Evolutionary conservation across 2,888 invertebrate genomes (phyloP), one percentile per base, ranked within the genome.

Genomic region (Aphodius sticticus): DNA sequence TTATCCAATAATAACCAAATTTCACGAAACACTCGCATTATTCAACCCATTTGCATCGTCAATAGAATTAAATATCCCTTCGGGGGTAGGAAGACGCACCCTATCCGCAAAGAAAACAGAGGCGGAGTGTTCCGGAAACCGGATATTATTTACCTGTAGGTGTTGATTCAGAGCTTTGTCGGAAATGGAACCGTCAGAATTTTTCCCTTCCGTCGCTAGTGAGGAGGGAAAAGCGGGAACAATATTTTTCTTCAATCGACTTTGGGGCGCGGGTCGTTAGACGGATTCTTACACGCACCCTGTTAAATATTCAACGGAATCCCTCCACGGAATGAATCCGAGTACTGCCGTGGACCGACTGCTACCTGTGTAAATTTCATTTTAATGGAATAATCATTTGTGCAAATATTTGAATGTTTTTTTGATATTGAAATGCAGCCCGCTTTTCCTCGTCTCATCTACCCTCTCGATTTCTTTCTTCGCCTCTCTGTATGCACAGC

Each of bases 371-470:
- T 87, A 88, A 90, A 89, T 90, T 90, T 90, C 88, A 88, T 89
- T 89, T 89, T 90, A 90, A 90, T 90, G 89, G 89, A 90, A 90
- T 89, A 89, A 90, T 90, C 89, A 88, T 89, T 90, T 88, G 88
- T 87, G 90, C 88, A 89, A 90, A 90, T 90, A 90, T 90, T 89
- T 89, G 89, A 89, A 87, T 89, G 87, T 89, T 88, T 88, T 87
- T 89, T 88, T 89, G 87, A 89, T 89, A 89, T 89, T 88, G 89
- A 88, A 89, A 89, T 88, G 87, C 86, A 86, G 86, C 87, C 26
- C 86, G 87, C 86, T 87, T 86, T 87, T 88, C 87, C 87, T 87
- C 87, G 86, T 86, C 86, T 86, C 86, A 35, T 16, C 53, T 9
- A 12, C 53, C 53, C 53, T 53, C 53, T 53, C 53, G 53, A 53